phyloP scores from a whole-genome alignment of 2,113 vertebrate genomes.

The Paratilapia polleni region DNA sequence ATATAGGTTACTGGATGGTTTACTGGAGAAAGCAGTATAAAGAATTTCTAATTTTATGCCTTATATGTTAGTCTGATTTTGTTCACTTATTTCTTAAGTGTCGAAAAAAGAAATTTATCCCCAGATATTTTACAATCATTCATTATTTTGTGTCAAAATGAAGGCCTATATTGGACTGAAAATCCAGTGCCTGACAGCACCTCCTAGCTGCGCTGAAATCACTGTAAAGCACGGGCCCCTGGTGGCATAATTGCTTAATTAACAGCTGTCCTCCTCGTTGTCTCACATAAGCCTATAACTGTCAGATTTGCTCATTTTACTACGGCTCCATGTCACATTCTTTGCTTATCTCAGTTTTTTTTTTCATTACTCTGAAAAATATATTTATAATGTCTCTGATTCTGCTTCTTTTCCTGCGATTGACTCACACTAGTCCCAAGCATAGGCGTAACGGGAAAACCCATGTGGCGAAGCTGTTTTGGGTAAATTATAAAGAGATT shows the following conservation, averaged over 20 bases:
- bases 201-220: conserved; percentile 16
- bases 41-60: not conserved
- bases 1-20: not conserved
- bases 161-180: not conserved
- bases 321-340: not conserved
- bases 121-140: not conserved
- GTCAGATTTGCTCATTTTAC: not conserved
- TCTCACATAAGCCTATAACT: conserved; percentile 4
- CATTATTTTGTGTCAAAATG: not conserved
- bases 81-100: not conserved
- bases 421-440: not conserved
- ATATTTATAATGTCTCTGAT: no score
- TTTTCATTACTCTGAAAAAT: not conserved
- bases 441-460: not conserved
- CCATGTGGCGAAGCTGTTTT: not conserved
- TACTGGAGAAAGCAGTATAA: not conserved
- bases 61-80: not conserved
- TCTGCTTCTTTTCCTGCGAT: not conserved
- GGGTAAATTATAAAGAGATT: not conserved
- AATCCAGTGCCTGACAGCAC: not conserved
- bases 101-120: not conserved
- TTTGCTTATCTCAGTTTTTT: not conserved
- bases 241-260: conserved; percentile 49
- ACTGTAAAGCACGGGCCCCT: conserved; percentile 39
- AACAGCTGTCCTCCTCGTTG: conserved; percentile 12